phyloP scores from a whole-genome alignment of 2,113 vertebrate species.

The Aramus guarauna region DNA sequence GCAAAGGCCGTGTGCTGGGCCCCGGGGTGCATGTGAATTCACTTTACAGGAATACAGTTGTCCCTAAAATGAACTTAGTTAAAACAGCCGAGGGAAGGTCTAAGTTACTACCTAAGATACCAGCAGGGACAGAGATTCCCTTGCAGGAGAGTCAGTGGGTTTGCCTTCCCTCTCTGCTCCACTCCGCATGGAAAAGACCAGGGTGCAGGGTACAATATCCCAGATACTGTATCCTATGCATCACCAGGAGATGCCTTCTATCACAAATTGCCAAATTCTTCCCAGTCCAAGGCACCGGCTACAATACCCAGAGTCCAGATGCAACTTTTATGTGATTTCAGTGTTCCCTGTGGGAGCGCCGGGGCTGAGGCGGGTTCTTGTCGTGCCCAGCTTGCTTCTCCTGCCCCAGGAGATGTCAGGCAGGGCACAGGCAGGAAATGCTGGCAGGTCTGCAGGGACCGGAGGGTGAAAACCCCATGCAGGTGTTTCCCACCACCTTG shows the following conservation, averaged over 20 bases:
- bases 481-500: rapidly evolving
- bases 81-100: background rate
- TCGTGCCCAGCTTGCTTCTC: background rate
- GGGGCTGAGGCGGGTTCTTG: background rate
- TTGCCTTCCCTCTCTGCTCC: background rate
- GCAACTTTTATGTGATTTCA: background rate
- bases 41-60: background rate
- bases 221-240: rapidly evolving
- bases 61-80: background rate
- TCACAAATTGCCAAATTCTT: background rate
- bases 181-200: background rate
- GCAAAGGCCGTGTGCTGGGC: background rate
- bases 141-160: background rate
- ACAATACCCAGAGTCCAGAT: background rate
- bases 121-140: background rate
- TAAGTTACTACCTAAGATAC: background rate
- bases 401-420: background rate
- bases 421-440: background rate
- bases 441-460: background rate
- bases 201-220: background rate
- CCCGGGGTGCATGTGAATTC: background rate
- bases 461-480: background rate
- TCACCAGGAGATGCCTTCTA: background rate
- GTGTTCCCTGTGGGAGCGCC: background rate
- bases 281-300: background rate